phyloP scores from a whole-genome alignment of 1,140 invertebrate species.

The Drosophila miranda region DNA sequence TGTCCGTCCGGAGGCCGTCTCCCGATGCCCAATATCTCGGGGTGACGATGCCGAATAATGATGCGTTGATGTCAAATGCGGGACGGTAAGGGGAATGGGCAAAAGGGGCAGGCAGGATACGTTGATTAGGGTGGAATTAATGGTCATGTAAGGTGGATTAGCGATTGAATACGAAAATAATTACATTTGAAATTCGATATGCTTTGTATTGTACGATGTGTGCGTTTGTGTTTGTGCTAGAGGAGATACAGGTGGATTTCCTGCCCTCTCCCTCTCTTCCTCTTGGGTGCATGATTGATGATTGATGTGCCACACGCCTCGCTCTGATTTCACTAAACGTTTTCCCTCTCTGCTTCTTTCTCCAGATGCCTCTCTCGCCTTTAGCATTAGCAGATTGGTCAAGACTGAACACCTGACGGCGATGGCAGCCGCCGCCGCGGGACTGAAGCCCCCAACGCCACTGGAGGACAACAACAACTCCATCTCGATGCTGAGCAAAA shows the following conservation, averaged over 20 bases:
- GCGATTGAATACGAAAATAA: conserved; percentile 82
- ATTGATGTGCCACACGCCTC: conserved; percentile 2
- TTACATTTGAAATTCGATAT: conserved; percentile 82
- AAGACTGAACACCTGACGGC: conserved; percentile 84
- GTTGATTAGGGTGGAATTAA: conserved; percentile 82
- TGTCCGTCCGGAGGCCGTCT: conserved; percentile 33
- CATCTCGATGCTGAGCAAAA: conserved; percentile 78
- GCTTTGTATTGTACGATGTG: conserved; percentile 24
- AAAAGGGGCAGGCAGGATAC: conserved; percentile 25
- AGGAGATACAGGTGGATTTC: conserved; percentile 48
- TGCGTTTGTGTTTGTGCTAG: conserved; percentile 12
- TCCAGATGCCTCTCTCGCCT: conserved; percentile 87
- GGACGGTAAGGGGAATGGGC: conserved; percentile 4
- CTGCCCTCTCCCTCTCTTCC: not conserved
- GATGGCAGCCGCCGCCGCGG: conserved; percentile 70
- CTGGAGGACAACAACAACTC: conserved; percentile 79
- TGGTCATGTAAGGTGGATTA: conserved; percentile 82
- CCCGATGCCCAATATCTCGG: conserved; percentile 34
- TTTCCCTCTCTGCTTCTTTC: not conserved
- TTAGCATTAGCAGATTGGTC: conserved; percentile 88
- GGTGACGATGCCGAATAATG: conserved; percentile 55
- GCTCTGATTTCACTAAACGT: conserved; percentile 58
- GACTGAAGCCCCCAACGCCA: conserved; percentile 56
- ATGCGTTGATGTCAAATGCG: conserved; percentile 64
- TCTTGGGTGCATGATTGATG: conserved; percentile 57